phyloP scores from a whole-genome alignment of 2,797 vertebrate genomes.

The Acanthis flammea region DNA sequence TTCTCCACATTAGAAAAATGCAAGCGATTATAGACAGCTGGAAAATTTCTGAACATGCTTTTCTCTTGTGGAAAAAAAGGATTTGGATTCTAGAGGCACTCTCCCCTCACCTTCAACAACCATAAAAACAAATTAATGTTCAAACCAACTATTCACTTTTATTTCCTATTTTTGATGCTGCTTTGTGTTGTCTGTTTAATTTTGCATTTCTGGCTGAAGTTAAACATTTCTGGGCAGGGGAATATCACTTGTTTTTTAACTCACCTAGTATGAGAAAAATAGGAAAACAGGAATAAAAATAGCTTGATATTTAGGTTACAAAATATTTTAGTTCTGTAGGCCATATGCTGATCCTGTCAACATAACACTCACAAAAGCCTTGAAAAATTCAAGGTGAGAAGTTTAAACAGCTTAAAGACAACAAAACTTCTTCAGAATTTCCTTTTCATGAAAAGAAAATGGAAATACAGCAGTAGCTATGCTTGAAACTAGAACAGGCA shows the following conservation, averaged over 20 bases:
- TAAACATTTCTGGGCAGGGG: not conserved
- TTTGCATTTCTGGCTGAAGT: not conserved
- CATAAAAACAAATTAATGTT: not conserved
- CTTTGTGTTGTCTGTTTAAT: not conserved
- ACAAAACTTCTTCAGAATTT: not conserved
- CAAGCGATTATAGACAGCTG: not conserved
- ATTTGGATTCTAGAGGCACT: not conserved
- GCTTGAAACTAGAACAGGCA: not conserved
- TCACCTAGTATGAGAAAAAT: not conserved
- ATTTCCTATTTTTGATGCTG: not conserved
- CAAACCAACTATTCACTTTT: not conserved
- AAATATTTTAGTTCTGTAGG: not conserved
- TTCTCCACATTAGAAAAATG: not conserved
- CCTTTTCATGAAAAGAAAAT: not conserved
- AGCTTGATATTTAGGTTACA: not conserved
- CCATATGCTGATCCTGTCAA: not conserved
- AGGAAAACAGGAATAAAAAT: not conserved
- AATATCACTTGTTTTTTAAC: not conserved
- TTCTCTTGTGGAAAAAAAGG: not conserved
- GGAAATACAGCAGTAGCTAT: not conserved
- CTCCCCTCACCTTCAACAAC: not conserved
- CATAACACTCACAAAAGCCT: accelerated
- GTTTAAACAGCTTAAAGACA: not conserved
- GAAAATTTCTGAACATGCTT: not conserved
- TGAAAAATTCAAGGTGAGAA: not conserved